Evolutionary conservation across 2,113 vertebrate species (phyloP).

Genomic region (Myiozetetes cayanensis): DNA sequence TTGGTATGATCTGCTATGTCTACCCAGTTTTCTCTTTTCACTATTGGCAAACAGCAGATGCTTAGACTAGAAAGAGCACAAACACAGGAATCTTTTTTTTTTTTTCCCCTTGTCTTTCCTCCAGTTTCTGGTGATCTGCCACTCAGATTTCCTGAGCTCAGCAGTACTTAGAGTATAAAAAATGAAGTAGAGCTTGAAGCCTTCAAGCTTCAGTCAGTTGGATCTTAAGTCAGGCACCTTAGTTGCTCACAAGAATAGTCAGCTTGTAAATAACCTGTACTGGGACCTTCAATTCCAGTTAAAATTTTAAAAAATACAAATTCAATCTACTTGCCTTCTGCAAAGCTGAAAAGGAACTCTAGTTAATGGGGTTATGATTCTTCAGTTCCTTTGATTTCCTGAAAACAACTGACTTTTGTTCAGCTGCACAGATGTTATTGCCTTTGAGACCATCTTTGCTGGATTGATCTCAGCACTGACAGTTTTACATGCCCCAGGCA

Average conservation of each 20-base stretch:
- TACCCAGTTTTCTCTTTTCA: background rate
- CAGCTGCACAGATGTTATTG: constrained; percentile 5
- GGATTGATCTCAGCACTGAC: background rate
- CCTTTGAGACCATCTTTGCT: background rate
- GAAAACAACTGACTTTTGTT: background rate
- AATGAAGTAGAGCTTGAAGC: background rate
- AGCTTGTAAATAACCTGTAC: background rate
- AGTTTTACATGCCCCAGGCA: background rate
- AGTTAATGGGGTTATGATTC: background rate
- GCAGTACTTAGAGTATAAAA: background rate
- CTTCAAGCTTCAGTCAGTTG: background rate
- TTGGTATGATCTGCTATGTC: background rate
- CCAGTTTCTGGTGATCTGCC: background rate
- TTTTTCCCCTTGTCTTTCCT: background rate
- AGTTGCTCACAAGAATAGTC: background rate
- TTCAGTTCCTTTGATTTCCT: background rate
- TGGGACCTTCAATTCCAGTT: background rate
- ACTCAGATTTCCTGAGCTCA: background rate
- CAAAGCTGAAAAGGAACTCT: background rate
- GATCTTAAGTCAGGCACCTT: background rate
- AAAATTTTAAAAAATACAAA: background rate
- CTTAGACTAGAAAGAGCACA: background rate
- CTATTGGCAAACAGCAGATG: background rate
- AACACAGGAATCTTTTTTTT: background rate
- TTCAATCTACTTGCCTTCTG: background rate